Evolutionary conservation across 2,888 invertebrate species (phyloP).

Genomic region (Pandemis corylana): DNA sequence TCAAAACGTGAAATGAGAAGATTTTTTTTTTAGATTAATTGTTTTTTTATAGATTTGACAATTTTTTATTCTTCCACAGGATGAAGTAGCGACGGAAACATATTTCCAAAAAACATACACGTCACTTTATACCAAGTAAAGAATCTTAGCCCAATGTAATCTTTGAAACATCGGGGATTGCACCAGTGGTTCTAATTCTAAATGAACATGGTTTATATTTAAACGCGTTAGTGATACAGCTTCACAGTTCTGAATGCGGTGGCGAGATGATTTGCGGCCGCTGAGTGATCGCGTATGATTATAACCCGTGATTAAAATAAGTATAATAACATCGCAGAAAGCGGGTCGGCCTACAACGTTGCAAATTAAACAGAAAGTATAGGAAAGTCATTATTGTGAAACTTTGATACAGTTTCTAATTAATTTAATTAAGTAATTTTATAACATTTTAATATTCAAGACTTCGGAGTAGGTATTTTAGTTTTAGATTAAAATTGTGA

Average conservation of each 20-base stretch:
- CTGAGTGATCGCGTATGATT: slow-evolving; percentile 19
- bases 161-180: not conserved
- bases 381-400: slow-evolving; percentile 33
- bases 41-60: no score
- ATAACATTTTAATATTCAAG: not conserved
- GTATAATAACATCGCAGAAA: slow-evolving; percentile 35
- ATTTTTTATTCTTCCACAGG: not conserved
- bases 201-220: not conserved
- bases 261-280: slow-evolving; percentile 34
- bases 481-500: not conserved
- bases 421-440: slow-evolving; percentile 15
- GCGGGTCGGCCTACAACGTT: slow-evolving; percentile 5
- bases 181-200: not conserved
- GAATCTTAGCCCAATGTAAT: slow-evolving; percentile 15
- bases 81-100: not conserved
- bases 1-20: no score
- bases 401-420: slow-evolving; percentile 15
- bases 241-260: slow-evolving; percentile 23
- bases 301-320: slow-evolving; percentile 33
- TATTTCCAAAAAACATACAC: no score
- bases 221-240: not conserved
- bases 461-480: not conserved
- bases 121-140: not conserved
- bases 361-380: slow-evolving; percentile 35
- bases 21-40: no score